Base-by-base conservation (phyloP, 2,113 vertebrate species). In the Barnardius zonarius region DNA sequence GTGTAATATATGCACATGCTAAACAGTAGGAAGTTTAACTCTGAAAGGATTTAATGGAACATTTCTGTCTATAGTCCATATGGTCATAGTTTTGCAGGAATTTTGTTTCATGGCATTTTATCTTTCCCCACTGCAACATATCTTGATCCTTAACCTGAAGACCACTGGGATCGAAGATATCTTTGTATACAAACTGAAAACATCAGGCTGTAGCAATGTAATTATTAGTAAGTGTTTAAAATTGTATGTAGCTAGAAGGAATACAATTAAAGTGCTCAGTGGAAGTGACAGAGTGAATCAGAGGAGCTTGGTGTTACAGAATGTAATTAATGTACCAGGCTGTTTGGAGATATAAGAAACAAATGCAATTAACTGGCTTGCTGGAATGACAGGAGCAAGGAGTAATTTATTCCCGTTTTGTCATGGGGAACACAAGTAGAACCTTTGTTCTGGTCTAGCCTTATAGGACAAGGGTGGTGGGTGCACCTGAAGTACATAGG, bases 331-430 rank as follows among this genome's bases (percentile, higher is more conserved):
- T 96, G 94, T 96, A 96, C 92, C 69, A 39, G 94, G 88, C 94
- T 97, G 96, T 96, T 97, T 97, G 92, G 97, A 98, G 96, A 94
- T 97, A 84, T 72, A 97, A 76, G 96, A 97, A 98, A 97, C 97
- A 98, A 98, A 98, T 97, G 97, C 97, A 98, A 97, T 98, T 98
- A 98, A 97, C 96, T 85, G 95, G 97, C 96, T 95, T 96, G 94
- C 87, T 96, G 87, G 91, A 97, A 97, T 57, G 51, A 96, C 91
- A 88, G 81, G 74, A 95, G 94, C 76, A 92, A 72, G 90, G 87
- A 79, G 57, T 97, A 88, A 96, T 97, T 94, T 97, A 92, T 96
- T 75, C 59, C 27, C n/a, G 11, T 95, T 94, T 96, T 92, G 80
- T 84, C 79, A 62, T 30, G 51, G 83, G 79, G 86, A 96, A 68